Percentiles rank a stretch among this genome's conserved stretches.
These are phyloP conservation scores for Lacerta viridis DNA, from an alignment of 2,797 vertebrate species.

Conservation along the genomic window DNA sequence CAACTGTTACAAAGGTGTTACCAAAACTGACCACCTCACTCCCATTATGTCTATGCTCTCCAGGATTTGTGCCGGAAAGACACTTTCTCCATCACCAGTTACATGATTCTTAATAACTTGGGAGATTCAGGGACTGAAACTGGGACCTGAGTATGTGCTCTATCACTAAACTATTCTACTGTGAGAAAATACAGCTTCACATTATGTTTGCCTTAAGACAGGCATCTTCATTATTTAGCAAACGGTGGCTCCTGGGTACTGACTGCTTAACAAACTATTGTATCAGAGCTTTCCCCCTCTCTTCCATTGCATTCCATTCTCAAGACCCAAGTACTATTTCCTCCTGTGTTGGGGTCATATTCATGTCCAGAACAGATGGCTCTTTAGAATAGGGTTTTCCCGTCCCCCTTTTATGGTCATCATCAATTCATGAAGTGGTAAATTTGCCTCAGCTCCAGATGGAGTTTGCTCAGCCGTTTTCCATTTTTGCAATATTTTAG, in stretches of 20 bases:
- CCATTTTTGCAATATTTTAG: conserved; percentile 7
- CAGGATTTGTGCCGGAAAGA: too few species aligned
- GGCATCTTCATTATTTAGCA: background rate
- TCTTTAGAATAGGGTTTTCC: background rate
- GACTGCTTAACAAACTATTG: background rate
- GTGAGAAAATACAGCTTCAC: background rate
- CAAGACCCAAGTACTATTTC: background rate
- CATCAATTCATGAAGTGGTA: background rate
- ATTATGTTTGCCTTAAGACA: background rate
- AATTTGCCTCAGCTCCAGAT: background rate
- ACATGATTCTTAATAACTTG: background rate
- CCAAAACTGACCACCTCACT: too few species aligned
- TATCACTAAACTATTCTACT: background rate
- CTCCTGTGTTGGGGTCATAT: background rate
- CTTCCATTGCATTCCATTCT: background rate
- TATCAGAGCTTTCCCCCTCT: background rate
- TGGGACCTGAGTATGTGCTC: background rate
- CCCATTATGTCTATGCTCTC: too few species aligned
- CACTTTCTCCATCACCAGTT: background rate
- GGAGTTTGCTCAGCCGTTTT: background rate
- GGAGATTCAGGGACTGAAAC: background rate
- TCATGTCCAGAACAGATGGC: background rate
- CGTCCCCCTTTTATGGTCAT: background rate
- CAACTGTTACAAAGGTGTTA: too few species aligned
- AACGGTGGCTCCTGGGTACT: background rate